Evolutionary conservation across 2,797 vertebrate species (phyloP).

Genomic region (Lateolabrax maculatus): DNA sequence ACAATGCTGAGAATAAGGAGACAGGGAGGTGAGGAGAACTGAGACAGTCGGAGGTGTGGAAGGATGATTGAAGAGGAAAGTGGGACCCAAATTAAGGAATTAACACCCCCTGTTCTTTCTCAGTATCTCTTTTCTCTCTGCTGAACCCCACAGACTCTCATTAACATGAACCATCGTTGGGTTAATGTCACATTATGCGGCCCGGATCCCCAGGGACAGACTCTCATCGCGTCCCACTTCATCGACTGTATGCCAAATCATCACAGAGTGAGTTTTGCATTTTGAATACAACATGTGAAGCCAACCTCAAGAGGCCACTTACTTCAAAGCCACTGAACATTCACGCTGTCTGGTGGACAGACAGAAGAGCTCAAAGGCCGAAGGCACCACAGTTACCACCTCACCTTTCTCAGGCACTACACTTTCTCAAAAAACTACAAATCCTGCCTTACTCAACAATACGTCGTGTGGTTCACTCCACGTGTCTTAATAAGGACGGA

Average conservation of each 20-base stretch:
- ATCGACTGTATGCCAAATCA: not conserved
- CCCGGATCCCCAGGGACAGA: conserved; percentile 7
- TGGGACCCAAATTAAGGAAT: not conserved
- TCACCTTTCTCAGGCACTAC: too few relatives aligned
- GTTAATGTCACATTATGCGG: conserved; percentile 39
- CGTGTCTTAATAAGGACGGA: too few relatives aligned
- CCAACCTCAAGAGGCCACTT: not conserved
- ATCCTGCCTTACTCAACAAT: too few relatives aligned
- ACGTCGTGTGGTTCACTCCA: too few relatives aligned
- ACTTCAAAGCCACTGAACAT: conserved; percentile 7
- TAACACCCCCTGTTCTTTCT: not conserved
- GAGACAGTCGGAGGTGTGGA: too few relatives aligned
- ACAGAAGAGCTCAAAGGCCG: not conserved
- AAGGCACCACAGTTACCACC: too few relatives aligned
- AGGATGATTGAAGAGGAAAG: too few relatives aligned
- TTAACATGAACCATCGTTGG: conserved; percentile 26
- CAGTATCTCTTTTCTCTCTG: not conserved
- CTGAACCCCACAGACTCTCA: not conserved
- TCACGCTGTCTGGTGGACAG: not conserved
- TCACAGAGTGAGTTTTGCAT: not conserved
- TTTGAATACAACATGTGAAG: conserved; percentile 5
- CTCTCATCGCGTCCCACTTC: too few relatives aligned
- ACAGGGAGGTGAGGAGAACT: not conserved
- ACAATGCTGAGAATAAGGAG: not conserved
- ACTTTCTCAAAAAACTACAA: too few relatives aligned